A percentile compares a stretch with the other conserved stretches of the same genome.
These are phyloP conservation scores for Dasypolia templi DNA, from an alignment of 2,888 invertebrate species.

Conservation along the genomic window DNA sequence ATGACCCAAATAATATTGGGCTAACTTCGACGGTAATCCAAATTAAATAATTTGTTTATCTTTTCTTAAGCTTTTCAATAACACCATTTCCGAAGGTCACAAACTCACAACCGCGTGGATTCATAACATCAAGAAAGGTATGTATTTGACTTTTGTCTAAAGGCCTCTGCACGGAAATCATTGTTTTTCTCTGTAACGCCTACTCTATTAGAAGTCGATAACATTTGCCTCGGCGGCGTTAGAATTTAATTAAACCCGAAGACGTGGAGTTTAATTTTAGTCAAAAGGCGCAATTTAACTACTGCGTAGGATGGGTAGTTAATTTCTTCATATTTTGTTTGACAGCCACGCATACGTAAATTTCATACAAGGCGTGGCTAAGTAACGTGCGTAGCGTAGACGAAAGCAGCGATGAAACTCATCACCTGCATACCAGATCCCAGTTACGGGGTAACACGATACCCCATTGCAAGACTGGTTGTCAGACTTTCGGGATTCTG, in stretches of 20 bases:
- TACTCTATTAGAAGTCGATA: conserved; percentile 7
- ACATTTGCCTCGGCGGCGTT: not conserved
- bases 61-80: conserved; percentile 27
- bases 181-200: conserved; percentile 20
- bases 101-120: not conserved
- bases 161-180: conserved; percentile 1
- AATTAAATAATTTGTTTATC: conserved; percentile 18
- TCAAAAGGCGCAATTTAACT: not conserved
- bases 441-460: no score
- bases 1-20: conserved; percentile 25
- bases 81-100: conserved; percentile 19
- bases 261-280: conserved; percentile 5
- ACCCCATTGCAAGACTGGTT: not conserved
- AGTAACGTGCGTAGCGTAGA: not conserved
- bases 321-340: not conserved
- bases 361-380: not conserved
- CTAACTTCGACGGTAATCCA: conserved; percentile 3
- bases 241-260: conserved; percentile 1
- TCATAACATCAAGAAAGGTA: not conserved
- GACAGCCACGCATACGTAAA: not conserved
- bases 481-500: not conserved
- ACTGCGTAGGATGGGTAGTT: not conserved
- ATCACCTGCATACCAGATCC: not conserved
- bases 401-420: not conserved
- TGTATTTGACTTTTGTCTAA: not conserved